A percentile compares a stretch with the other conserved stretches of the same genome.
Conservation (phyloP, 30 jellyfish, hydroid and myxozoan genomes). For the Catostylus mosaicus region DNA sequence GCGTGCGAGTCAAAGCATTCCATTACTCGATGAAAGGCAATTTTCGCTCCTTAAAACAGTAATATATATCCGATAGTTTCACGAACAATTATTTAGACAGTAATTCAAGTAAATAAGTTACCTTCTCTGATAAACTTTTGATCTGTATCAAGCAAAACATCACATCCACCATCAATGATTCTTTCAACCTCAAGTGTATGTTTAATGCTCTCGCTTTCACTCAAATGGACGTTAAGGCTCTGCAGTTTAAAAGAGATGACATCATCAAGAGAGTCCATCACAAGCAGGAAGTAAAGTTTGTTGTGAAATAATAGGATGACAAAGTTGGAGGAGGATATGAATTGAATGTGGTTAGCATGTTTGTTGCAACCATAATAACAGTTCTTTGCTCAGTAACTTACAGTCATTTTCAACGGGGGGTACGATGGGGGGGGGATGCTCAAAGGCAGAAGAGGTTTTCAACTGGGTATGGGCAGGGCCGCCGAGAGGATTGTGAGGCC, state of each 20-base stretch:
- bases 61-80: not conserved
- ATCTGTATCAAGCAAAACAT: constrained; percentile 75
- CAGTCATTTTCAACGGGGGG: too few species aligned
- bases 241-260: constrained; percentile 23
- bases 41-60: not conserved
- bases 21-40: not conserved
- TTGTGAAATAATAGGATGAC: too few species aligned
- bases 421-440: too few species aligned
- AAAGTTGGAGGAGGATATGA: too few species aligned
- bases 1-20: too few species aligned
- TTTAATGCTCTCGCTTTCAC: constrained; percentile 89
- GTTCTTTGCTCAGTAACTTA: too few species aligned
- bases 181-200: constrained; percentile 96
- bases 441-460: too few species aligned
- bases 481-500: too few species aligned
- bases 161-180: constrained; percentile 92
- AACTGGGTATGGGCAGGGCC: too few species aligned
- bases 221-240: constrained; percentile 79
- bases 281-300: constrained; percentile 1
- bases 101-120: constrained; percentile 1
- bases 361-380: too few species aligned
- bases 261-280: not conserved
- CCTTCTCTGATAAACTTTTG: constrained; percentile 93
- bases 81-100: not conserved
- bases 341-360: too few species aligned